These are phyloP conservation scores for Ashinkailepas kermadecensis DNA, from an alignment of 2,888 invertebrate species.

Conservation along the genomic window DNA sequence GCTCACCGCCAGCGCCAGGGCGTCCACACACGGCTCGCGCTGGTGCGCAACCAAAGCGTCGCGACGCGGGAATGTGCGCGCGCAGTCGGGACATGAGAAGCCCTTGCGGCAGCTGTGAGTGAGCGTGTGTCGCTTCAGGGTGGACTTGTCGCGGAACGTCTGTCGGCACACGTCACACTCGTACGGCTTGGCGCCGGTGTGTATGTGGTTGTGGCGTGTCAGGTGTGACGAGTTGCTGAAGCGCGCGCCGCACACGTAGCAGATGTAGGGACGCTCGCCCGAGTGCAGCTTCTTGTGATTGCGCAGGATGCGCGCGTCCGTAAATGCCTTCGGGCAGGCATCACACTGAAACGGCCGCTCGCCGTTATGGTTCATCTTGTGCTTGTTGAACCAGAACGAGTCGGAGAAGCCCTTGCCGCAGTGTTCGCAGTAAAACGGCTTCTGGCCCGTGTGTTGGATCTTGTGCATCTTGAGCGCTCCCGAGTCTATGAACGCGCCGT, in stretches of 20 bases:
- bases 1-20: neutral
- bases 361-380: neutral
- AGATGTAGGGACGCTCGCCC: conserved; percentile 2
- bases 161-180: neutral
- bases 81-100: neutral
- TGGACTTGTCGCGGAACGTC: conserved; percentile 9
- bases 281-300: conserved; percentile 12
- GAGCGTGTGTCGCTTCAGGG: neutral
- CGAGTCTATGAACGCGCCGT: neutral
- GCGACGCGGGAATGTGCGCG: neutral
- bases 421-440: conserved; percentile 12
- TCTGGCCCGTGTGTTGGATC: conserved; percentile 11
- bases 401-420: conserved; percentile 16
- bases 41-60: neutral
- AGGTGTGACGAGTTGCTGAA: conserved; percentile 12
- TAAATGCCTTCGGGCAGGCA: conserved; percentile 9
- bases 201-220: conserved; percentile 6
- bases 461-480: conserved; percentile 5
- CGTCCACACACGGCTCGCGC: neutral
- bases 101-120: neutral
- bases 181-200: neutral
- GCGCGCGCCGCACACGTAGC: conserved; percentile 6
- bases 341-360: conserved; percentile 11
- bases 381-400: conserved; percentile 13
- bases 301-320: conserved; percentile 3